Evolutionary conservation across 2,113 vertebrate species (phyloP).

Genomic region (Alethe castanea): DNA sequence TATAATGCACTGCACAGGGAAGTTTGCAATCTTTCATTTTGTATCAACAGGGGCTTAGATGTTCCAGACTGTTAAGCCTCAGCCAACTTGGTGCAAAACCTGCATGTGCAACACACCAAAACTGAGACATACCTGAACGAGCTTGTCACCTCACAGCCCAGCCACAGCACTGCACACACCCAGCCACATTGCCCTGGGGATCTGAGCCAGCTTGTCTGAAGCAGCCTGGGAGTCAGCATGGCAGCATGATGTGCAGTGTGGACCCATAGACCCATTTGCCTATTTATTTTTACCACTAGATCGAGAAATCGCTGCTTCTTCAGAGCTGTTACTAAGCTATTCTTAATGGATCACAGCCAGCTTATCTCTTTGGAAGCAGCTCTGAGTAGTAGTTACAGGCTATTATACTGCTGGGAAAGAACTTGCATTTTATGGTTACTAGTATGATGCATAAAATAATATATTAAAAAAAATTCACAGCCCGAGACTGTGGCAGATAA

Average conservation of each 20-base stretch:
- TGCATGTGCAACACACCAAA: neutral
- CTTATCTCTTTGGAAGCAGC: neutral
- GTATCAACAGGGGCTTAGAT: neutral
- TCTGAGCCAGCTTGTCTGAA: neutral
- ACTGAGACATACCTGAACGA: fast-evolving
- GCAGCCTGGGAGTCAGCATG: too few relatives aligned
- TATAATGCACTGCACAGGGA: neutral
- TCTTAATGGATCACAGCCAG: neutral
- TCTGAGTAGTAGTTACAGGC: neutral
- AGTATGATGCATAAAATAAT: neutral
- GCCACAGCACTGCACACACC: neutral
- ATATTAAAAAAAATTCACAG: neutral
- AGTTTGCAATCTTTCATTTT: neutral
- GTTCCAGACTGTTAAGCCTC: neutral
- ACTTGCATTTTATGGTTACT: neutral
- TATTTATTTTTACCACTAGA: neutral
- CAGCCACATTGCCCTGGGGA: fast-evolving
- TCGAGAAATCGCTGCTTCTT: neutral
- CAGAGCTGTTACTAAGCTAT: neutral
- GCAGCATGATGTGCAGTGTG: neutral
- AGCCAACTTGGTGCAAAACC: neutral
- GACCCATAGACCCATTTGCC: neutral
- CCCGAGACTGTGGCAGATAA: neutral
- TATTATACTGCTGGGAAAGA: neutral
- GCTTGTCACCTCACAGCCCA: neutral